phyloP scores from a whole-genome alignment of 2,797 vertebrate genomes.

The Thamnophis elegans region DNA sequence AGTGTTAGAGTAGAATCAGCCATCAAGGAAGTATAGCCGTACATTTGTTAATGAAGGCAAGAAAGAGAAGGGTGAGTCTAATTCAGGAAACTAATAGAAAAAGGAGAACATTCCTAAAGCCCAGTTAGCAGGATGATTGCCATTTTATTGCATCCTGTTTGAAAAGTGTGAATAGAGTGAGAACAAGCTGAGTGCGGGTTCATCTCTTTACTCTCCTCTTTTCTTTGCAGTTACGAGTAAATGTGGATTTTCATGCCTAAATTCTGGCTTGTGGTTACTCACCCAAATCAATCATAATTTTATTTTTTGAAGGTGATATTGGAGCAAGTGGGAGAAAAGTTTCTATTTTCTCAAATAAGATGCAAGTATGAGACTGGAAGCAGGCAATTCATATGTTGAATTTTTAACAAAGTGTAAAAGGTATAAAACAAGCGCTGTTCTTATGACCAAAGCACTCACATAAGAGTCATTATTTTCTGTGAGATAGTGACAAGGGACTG shows the following conservation, averaged over 20 bases:
- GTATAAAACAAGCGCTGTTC: neutral
- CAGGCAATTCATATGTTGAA: neutral
- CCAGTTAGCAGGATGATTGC: neutral
- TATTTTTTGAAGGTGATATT: neutral
- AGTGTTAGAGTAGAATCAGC: neutral
- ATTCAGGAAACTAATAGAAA: slow-evolving; percentile 11
- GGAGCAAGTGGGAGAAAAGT: neutral
- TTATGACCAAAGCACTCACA: neutral
- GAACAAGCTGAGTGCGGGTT: neutral
- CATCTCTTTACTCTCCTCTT: neutral
- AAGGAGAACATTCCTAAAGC: neutral
- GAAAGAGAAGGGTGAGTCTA: slow-evolving; percentile 4
- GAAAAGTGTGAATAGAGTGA: neutral
- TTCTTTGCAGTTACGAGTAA: neutral
- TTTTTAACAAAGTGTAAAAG: neutral
- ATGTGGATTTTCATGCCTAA: neutral
- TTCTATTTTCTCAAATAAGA: neutral
- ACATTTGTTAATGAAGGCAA: slow-evolving; percentile 14
- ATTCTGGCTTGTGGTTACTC: neutral
- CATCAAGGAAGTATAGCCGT: neutral
- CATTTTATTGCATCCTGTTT: slow-evolving; percentile 8
- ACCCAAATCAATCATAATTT: neutral
- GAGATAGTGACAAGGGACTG: neutral
- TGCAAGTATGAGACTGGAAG: neutral
- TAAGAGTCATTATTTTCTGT: neutral